Base-by-base conservation (phyloP, 2,113 vertebrate species). In the Benitochromis conjunctus region DNA sequence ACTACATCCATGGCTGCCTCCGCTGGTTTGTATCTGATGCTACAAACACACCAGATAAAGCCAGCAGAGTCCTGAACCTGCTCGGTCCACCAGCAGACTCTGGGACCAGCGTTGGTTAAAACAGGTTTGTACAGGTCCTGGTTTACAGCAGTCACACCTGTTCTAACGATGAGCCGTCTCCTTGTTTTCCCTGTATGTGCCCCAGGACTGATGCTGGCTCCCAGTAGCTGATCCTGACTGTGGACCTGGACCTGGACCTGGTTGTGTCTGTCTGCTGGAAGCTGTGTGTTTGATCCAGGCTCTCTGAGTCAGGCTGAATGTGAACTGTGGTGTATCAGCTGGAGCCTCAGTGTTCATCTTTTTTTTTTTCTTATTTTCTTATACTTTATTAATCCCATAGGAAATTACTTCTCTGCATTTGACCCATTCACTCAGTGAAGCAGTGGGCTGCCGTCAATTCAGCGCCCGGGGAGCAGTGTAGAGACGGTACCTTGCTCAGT, bases 201-300 rank as follows among this genome's bases (percentile, higher is more conserved):
- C 10, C 31, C 60, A 36, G 60, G 18, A 64, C 19, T 43, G 19
- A 12, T 13, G 6, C 62, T 41, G 11, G 36, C 0, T 12, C 36
- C 60, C 31, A 64, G 60, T 64, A 38, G 60, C 10, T 69, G 12
- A 69, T 43, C 64, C n/a, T 41, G 36, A 69, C 24, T 0, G n/a
- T 69, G 64, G 64, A 43, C 56, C 26, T 62, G 58, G 58, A 34
- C n/a, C 36, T 69, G 62, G 7, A 3, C 9, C n/a, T 41, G 62
- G 4, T 66, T 66, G 11, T 66, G 57, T 31, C 4, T 1, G 36
- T 66, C 62, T 2, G 4, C 36, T 69, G 62, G 4, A 14, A 69
- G 11, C 36, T 1, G 21, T 41, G 2, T 9, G 64, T 36, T 64
- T 36, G 60, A 64, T 64, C 31, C 16, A 38, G 34, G 0, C 0